phyloP scores from a whole-genome alignment of 1,140 invertebrate species.

The Leptinotarsa defecta region DNA sequence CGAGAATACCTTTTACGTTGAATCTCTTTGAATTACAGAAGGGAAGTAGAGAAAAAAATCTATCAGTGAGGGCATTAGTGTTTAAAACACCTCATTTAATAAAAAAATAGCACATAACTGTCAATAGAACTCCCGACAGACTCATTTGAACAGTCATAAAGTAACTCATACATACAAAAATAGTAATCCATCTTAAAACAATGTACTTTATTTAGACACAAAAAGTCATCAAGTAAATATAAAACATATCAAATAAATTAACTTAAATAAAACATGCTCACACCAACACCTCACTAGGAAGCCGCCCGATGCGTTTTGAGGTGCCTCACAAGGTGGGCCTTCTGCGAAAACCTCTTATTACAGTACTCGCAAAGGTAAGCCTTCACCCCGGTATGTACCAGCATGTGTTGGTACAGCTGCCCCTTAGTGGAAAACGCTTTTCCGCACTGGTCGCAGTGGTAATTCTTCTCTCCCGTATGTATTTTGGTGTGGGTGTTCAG shows the following conservation, averaged over 20 bases:
- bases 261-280: not conserved
- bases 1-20: too few relatives aligned
- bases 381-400: slow-evolving; percentile 65
- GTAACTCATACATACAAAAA: too few relatives aligned
- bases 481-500: slow-evolving; percentile 55
- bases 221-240: not conserved
- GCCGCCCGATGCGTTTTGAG: slow-evolving; percentile 47
- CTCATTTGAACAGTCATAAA: too few relatives aligned
- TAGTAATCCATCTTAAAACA: too few relatives aligned
- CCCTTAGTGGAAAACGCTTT: slow-evolving; percentile 57
- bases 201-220: too few relatives aligned
- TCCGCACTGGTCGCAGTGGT: slow-evolving; percentile 56
- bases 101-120: too few relatives aligned
- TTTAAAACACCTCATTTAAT: too few relatives aligned
- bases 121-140: too few relatives aligned
- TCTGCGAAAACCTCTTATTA: slow-evolving; percentile 77
- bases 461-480: slow-evolving; percentile 66
- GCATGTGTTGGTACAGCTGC: slow-evolving; percentile 62
- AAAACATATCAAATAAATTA: not conserved
- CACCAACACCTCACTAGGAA: not conserved
- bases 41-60: too few relatives aligned
- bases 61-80: too few relatives aligned
- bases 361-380: slow-evolving; percentile 76
- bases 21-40: too few relatives aligned
- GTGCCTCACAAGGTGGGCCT: slow-evolving; percentile 67